These are phyloP conservation scores for Melanargia galathea DNA, from an alignment of 2,888 invertebrate species.

Conservation along the genomic window DNA sequence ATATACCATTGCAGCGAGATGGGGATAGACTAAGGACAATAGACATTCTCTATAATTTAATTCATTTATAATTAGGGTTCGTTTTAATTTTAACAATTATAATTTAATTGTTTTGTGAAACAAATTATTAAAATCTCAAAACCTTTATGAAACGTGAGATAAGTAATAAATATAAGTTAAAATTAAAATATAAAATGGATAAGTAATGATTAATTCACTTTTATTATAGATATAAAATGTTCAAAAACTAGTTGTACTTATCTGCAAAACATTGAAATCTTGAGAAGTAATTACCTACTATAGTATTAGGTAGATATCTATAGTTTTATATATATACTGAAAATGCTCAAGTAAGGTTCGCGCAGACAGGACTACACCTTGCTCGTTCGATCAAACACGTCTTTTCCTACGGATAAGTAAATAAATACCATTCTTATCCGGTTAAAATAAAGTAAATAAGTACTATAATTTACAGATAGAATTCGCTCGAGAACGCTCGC, in stretches of 20 bases:
- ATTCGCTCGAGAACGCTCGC: not conserved
- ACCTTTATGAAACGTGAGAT: not conserved
- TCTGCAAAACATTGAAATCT: not conserved
- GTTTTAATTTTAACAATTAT: conserved; percentile 25
- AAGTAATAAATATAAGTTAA: not conserved
- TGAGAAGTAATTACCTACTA: not conserved
- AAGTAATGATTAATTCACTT: not conserved
- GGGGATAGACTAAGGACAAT: conserved; percentile 78
- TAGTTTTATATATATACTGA: conserved; percentile 1
- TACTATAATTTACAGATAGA: too few species aligned
- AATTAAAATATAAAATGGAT: not conserved
- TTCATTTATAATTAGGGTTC: conserved; percentile 58
- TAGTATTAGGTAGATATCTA: not conserved
- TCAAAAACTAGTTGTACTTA: conserved; percentile 6
- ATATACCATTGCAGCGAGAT: conserved; percentile 91
- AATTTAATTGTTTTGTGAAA: not conserved
- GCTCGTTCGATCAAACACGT: not conserved
- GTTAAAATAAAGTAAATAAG: not conserved
- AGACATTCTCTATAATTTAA: conserved; percentile 19
- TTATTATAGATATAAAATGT: not conserved
- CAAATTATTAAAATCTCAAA: not conserved
- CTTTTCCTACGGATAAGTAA: not conserved
- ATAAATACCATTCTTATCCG: not conserved
- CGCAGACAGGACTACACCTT: not conserved
- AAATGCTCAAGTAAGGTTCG: conserved; percentile 28